A percentile compares a stretch with the other conserved stretches of the same genome.
Evolutionary conservation across 2,113 vertebrate species (phyloP).

Genomic region (Camelus bactrianus): DNA sequence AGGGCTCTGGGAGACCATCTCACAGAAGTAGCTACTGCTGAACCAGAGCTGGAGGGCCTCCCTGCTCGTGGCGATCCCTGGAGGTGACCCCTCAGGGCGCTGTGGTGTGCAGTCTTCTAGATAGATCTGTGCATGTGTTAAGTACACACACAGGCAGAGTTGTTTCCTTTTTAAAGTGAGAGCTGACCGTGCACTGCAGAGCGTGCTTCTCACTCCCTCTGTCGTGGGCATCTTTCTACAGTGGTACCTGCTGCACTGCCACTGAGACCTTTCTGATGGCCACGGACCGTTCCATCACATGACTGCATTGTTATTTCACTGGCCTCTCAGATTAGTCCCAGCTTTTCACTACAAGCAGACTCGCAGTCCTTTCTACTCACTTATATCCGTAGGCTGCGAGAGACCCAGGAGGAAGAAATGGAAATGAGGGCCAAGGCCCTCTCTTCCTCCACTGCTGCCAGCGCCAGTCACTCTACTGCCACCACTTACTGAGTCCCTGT

Average conservation of each 20-base stretch:
- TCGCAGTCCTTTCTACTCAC: neutral
- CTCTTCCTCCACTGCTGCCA: neutral
- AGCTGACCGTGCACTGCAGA: rapidly evolving
- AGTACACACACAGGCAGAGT: neutral
- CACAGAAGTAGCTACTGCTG: neutral
- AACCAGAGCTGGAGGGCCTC: too few relatives aligned
- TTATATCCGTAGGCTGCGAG: neutral
- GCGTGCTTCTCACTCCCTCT: rapidly evolving
- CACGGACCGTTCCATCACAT: rapidly evolving
- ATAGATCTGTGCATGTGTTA: rapidly evolving
- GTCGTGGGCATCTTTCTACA: rapidly evolving
- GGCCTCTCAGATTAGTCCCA: neutral
- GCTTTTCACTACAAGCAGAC: neutral
- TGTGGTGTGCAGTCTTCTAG: neutral
- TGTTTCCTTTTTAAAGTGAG: neutral
- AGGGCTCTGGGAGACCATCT: neutral
- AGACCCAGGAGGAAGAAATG: neutral
- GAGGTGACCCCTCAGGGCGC: neutral
- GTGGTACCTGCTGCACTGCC: rapidly evolving
- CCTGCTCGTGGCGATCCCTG: neutral
- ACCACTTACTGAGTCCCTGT: neutral
- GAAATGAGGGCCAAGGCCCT: neutral
- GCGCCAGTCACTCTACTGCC: neutral
- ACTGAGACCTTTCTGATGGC: neutral
- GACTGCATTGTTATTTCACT: neutral